Percentiles rank a stretch among this genome's conserved stretches.
Evolutionary conservation across 2,797 vertebrate species (phyloP).

Genomic region (Sitta carolinensis): DNA sequence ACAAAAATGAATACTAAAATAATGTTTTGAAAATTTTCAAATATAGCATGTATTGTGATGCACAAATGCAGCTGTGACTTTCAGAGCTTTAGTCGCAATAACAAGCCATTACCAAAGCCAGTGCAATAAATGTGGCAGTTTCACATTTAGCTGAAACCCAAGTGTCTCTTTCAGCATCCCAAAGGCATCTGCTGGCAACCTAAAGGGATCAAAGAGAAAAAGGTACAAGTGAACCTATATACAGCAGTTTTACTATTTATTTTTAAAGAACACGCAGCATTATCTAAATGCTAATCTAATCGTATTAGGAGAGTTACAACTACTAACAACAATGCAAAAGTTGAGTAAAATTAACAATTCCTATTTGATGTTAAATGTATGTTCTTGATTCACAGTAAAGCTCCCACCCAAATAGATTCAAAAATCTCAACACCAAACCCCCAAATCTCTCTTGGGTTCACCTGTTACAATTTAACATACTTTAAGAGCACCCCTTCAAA

Average conservation of each 20-base stretch:
- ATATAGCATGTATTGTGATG: background rate
- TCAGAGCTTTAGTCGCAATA: constrained; percentile 63
- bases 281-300: background rate
- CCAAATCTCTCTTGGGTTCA: background rate
- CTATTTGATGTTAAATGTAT: fast-evolving
- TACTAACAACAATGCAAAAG: background rate
- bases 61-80: background rate
- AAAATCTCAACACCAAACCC: background rate
- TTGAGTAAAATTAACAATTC: background rate
- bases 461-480: background rate
- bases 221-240: background rate
- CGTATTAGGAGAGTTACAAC: background rate
- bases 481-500: background rate
- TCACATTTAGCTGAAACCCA: constrained; percentile 73
- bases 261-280: background rate
- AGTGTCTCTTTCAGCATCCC: constrained; percentile 73
- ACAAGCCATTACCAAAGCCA: constrained; percentile 72
- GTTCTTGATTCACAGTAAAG: background rate
- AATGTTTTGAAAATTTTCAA: background rate
- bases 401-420: fast-evolving
- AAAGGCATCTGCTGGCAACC: constrained; percentile 78
- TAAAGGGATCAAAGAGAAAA: constrained; percentile 36
- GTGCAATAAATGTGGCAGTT: constrained; percentile 61
- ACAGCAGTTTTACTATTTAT: background rate
- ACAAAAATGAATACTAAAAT: background rate